Evolutionary conservation across 2,888 invertebrate genomes (phyloP).

Genomic region (Thera britannica): DNA sequence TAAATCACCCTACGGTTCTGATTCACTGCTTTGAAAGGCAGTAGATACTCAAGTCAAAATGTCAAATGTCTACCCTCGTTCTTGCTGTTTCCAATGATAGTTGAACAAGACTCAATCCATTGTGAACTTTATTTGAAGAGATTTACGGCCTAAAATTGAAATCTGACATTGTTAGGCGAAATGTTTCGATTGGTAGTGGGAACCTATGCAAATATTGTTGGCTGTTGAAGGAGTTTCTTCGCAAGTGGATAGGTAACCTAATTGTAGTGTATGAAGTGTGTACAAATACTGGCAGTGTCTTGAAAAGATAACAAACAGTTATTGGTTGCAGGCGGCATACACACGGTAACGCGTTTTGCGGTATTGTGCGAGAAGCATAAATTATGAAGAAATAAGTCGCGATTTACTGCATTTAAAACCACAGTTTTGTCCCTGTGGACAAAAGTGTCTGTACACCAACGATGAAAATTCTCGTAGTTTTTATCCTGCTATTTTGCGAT

Average conservation of each 20-base stretch:
- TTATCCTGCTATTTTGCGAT: no score
- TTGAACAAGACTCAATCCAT: slow-evolving; percentile 13
- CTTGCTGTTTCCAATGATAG: slow-evolving; percentile 23
- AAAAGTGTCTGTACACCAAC: no score
- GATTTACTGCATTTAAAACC: no score
- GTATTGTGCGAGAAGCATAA: no score
- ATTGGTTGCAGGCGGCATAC: neutral
- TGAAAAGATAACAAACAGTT: slow-evolving; percentile 1
- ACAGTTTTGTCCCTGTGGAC: no score
- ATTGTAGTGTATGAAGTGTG: slow-evolving; percentile 11
- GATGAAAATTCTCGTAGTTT: no score
- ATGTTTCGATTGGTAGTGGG: slow-evolving; percentile 23
- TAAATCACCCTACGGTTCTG: slow-evolving; percentile 17
- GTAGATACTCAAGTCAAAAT: slow-evolving; percentile 32
- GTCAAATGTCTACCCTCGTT: slow-evolving; percentile 40
- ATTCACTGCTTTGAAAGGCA: slow-evolving; percentile 21
- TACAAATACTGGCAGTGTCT: neutral
- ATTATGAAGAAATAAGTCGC: no score
- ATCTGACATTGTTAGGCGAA: slow-evolving; percentile 17
- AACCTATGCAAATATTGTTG: slow-evolving; percentile 28
- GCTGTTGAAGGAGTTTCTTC: slow-evolving; percentile 4
- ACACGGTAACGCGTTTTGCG: neutral
- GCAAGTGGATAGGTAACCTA: slow-evolving; percentile 14
- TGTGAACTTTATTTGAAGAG: slow-evolving; percentile 18
- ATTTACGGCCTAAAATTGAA: slow-evolving; percentile 1